Conservation (phyloP, 2,888 invertebrate genomes). For the Nemoura dubitans region DNA sequence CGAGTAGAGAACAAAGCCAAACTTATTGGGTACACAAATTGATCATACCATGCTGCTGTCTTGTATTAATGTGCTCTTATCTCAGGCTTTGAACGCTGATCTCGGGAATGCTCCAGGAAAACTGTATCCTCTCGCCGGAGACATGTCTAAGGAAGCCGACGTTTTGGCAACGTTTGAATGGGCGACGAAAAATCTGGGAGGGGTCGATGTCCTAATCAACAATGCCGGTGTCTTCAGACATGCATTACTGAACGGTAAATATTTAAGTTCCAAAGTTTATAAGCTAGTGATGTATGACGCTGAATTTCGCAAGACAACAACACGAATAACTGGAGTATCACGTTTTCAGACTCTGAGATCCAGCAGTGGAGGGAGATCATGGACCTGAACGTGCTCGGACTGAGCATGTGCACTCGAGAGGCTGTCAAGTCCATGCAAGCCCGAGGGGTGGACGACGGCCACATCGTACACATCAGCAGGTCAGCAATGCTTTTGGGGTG, state of each 20-base stretch:
- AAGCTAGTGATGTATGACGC: too few species aligned
- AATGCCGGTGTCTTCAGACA: conserved; percentile 24
- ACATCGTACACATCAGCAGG: conserved; percentile 61
- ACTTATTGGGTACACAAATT: too few species aligned
- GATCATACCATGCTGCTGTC: too few species aligned
- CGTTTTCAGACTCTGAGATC: too few species aligned
- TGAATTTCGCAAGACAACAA: too few species aligned
- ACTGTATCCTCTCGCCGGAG: conserved; percentile 56
- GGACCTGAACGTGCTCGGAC: conserved; percentile 58
- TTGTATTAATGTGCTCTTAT: not conserved
- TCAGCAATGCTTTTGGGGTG: conserved; percentile 48
- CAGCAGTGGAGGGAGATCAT: conserved; percentile 56
- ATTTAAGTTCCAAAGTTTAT: too few species aligned
- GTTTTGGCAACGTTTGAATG: conserved; percentile 56
- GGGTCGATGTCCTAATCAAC: conserved; percentile 57
- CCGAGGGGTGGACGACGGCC: conserved; percentile 56
- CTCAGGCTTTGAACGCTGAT: conserved; percentile 51
- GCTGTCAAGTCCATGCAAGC: conserved; percentile 57
- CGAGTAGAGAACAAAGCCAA: too few species aligned
- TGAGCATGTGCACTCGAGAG: conserved; percentile 56
- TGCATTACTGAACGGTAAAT: not conserved
- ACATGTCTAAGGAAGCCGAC: conserved; percentile 57
- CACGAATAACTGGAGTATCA: too few species aligned
- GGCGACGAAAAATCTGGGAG: conserved; percentile 57
- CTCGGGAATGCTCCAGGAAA: conserved; percentile 48